These are phyloP conservation scores for Drosophila truncata DNA, from an alignment of 1,140 invertebrate species.

Conservation along the genomic window DNA sequence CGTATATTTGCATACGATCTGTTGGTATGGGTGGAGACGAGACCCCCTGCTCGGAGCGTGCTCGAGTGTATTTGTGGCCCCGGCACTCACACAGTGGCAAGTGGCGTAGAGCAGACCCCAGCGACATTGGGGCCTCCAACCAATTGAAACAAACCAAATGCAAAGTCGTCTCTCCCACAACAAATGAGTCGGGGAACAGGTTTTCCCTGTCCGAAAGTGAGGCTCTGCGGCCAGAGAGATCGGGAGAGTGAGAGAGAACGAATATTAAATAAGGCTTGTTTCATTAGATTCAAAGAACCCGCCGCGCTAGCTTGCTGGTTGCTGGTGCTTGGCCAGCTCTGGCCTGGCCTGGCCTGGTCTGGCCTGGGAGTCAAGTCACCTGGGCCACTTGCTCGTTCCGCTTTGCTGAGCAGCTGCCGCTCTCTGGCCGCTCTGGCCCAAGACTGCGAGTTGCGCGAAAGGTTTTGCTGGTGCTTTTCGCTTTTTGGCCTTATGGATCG, in stretches of 20 bases:
- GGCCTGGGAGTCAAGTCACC: constrained; percentile 32
- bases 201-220: constrained; percentile 55
- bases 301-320: constrained; percentile 55
- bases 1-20: constrained; percentile 67
- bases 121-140: constrained; percentile 63
- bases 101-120: constrained; percentile 16
- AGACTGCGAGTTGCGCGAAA: constrained; percentile 78
- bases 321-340: background rate
- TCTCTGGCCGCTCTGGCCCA: constrained; percentile 54
- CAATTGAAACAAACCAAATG: constrained; percentile 83
- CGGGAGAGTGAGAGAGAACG: constrained; percentile 24
- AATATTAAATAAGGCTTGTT: constrained; percentile 81
- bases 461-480: constrained; percentile 68
- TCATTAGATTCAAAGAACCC: constrained; percentile 80
- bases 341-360: constrained; percentile 1
- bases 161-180: constrained; percentile 81
- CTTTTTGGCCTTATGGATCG: constrained; percentile 71
- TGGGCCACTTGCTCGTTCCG: constrained; percentile 63
- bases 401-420: constrained; percentile 76
- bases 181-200: constrained; percentile 73
- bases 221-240: constrained; percentile 10
- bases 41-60: background rate
- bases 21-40: constrained; percentile 8
- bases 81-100: constrained; percentile 45
- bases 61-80: constrained; percentile 53